Percentiles rank a stretch among this genome's conserved stretches.
phyloP scores from a whole-genome alignment of 2,113 vertebrate genomes.

The Phainopepla nitens region DNA sequence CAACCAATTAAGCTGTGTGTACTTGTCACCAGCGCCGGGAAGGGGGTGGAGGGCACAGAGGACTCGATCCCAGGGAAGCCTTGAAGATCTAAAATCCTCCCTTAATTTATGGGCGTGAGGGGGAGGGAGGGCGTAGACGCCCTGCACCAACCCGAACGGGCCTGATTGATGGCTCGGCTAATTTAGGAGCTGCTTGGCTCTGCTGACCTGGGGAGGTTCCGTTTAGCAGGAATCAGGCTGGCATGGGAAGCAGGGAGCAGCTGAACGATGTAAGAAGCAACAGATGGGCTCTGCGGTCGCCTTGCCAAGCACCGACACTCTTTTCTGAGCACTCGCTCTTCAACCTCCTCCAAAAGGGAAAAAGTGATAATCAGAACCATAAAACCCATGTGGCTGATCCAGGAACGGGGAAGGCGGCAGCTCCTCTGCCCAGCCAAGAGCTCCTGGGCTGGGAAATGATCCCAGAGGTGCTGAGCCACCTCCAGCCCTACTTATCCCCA shows the following conservation, averaged over 20 bases:
- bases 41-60: constrained; percentile 5
- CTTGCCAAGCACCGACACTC: constrained; percentile 41
- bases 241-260: constrained; percentile 32
- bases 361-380: background rate
- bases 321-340: constrained; percentile 10
- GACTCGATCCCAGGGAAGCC: constrained; percentile 11
- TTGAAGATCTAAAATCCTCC: background rate
- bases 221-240: constrained; percentile 34
- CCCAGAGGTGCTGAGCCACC: background rate
- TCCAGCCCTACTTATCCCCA: background rate
- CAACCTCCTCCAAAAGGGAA: background rate
- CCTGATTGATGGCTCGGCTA: constrained; percentile 46
- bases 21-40: constrained; percentile 64
- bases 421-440: background rate
- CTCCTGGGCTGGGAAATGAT: background rate
- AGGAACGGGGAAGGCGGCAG: fast-evolving
- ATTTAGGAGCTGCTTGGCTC: constrained; percentile 35
- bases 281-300: constrained; percentile 39
- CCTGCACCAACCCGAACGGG: background rate
- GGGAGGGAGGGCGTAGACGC: background rate
- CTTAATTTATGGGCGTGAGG: background rate
- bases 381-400: background rate
- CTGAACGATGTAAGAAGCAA: constrained; percentile 26
- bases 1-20: constrained; percentile 71
- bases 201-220: constrained; percentile 4